Evolutionary conservation across 2,888 invertebrate species (phyloP).

Genomic region (Parnassius mnemosyne): DNA sequence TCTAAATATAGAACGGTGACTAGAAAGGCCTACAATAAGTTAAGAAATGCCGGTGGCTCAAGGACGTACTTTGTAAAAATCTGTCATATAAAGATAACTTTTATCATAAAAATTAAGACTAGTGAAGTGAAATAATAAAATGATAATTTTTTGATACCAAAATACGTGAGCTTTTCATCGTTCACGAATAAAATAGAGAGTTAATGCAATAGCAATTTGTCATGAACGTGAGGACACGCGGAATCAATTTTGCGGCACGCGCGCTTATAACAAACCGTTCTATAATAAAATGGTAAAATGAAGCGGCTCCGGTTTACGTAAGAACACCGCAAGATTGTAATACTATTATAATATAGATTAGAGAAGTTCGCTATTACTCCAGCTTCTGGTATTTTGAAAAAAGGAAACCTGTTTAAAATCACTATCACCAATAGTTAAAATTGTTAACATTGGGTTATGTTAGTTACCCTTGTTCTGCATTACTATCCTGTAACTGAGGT

Average conservation of each 20-base stretch:
- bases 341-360: neutral
- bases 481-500: too few relatives aligned
- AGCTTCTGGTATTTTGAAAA: too few relatives aligned
- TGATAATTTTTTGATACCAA: constrained; percentile 18
- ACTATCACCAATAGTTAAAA: too few relatives aligned
- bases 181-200: constrained; percentile 43
- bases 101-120: too few relatives aligned
- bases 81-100: too few relatives aligned
- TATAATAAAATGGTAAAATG: constrained; percentile 47
- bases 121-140: neutral
- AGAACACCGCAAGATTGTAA: constrained; percentile 10
- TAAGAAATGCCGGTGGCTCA: too few relatives aligned
- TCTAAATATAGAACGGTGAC: too few relatives aligned
- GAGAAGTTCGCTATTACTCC: neutral
- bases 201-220: constrained; percentile 55
- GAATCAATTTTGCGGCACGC: constrained; percentile 65
- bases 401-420: too few relatives aligned
- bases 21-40: too few relatives aligned
- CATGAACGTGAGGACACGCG: constrained; percentile 57
- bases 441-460: too few relatives aligned
- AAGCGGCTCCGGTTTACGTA: constrained; percentile 24
- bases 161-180: constrained; percentile 37
- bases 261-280: constrained; percentile 48
- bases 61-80: too few relatives aligned
- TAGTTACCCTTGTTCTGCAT: too few relatives aligned